These are phyloP conservation scores for Aleadryas rufinucha DNA, from an alignment of 2,113 vertebrate species.

Conservation along the genomic window DNA sequence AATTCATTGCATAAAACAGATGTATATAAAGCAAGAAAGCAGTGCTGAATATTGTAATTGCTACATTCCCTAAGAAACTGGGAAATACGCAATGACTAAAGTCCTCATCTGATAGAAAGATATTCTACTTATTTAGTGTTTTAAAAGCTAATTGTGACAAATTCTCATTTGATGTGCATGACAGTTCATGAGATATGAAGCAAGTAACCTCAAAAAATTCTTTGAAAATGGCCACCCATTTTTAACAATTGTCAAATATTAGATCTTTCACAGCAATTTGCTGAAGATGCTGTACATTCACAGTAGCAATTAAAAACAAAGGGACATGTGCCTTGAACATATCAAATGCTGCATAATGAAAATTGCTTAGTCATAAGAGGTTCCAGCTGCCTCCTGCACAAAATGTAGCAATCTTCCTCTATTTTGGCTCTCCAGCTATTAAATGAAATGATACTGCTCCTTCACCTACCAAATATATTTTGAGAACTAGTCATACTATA, in stretches of 20 bases:
- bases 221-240: neutral
- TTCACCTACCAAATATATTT: neutral
- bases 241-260: neutral
- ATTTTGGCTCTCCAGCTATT: neutral
- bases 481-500: neutral
- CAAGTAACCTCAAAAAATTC: neutral
- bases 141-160: neutral
- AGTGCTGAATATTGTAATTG: neutral
- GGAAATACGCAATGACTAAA: neutral
- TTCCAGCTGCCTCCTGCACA: neutral
- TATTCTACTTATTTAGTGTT: neutral
- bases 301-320: neutral
- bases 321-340: neutral
- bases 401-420: neutral
- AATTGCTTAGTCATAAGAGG: neutral
- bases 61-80: neutral
- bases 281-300: neutral
- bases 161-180: neutral
- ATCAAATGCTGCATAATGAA: neutral
- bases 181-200: neutral
- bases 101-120: neutral
- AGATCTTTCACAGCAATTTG: neutral
- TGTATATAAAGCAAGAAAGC: neutral
- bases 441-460: neutral
- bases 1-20: neutral